Evolutionary conservation across 1,140 invertebrate genomes (phyloP), one percentile per base, ranked within the genome.

Genomic region (Eriocheir sinensis): DNA sequence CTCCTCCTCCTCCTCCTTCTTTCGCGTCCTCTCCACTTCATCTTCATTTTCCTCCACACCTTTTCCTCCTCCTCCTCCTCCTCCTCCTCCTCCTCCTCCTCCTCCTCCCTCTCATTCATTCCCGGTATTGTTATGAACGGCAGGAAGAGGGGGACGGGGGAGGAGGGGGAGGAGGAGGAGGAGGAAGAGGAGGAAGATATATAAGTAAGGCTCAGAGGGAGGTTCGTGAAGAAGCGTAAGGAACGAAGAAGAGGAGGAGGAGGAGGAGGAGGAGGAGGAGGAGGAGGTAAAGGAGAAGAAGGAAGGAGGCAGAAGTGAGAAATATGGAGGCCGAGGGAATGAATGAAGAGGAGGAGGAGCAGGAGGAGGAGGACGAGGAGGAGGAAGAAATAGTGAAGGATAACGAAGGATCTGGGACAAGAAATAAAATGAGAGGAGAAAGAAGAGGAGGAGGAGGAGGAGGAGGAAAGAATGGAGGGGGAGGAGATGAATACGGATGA

Each of bases 71-170:
- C 48, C 48, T 53, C 48, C 48, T 53, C 21, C 48, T 48, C 15
- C 4, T 48, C 15, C 48, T 53, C 48, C 48, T n/a, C n/a, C n/a
- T n/a, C n/a, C n/a, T n/a, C n/a, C n/a, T n/a, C n/a, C n/a, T n/a
- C n/a, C n/a, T 53, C 48, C 60, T 72, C 60, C 60, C 60, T n/a
- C n/a, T 72, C 60, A 72, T 72, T 72, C 27, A n/a, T 72, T n/a
- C 21, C 27, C 60, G 27, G 21, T 72, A 72, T 72, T 72, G 60
- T 21, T n/a, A 72, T 72, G 60, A 72, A n/a, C 12, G 21, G 60
- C 60, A 21, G 27, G 60, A 72, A 27, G 53, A 60, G 21, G 17
- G 21, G 17, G 53, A 60, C 9, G 27, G 53, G 17, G 53, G 2
- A 21, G 60, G n/a, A n/a, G 60, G 2, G n/a, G 60, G 60, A 72